Evolutionary conservation across 2,113 vertebrate species (phyloP), one percentile per base, ranked within the genome.

Genomic region (Ceyx margarethae): DNA sequence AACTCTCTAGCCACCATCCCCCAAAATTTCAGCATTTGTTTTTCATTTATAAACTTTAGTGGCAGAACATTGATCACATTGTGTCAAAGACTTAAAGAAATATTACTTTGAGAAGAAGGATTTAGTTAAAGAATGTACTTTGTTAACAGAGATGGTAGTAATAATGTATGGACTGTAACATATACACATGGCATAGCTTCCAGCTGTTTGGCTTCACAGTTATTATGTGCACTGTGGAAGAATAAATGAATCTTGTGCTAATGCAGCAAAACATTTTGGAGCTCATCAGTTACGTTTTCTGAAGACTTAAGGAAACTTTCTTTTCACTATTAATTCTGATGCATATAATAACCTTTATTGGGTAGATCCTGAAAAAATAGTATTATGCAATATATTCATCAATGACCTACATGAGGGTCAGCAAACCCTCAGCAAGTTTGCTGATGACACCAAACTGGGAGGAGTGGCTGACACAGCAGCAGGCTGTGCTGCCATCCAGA

Each of bases 201-300:
- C 91, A 96, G 87, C 91, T 96, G 81, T 85, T 93, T 83, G 64
- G 20, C 42, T 73, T 89, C 83, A 81, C 26, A 81, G 61, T 83
- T 81, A 88, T 54, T 84, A 83, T 42, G 35, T 80, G 60, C 67
- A 31, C 80, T 81, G 65, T 62, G 50, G 92, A 92, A 86, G 40
- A 85, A 74, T 23, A 93, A 85, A 83, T n/a, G 17, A 79, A 60
- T 76, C 50, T 88, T 96, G 78, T 2, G 23, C 72, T 91, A 94
- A 81, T 54, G 18, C 60, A 81, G 37, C 33, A 88, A 77, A 93
- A 68, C 17, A 31, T 79, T 90, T 85, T 65, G 48, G 21, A 81
- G 18, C 66, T 46, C 6, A 26, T 53, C 35, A 64, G 35, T 88
- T 90, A 86, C 19, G 86, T 9, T 69, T 93, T 81, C 81, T 79